These are phyloP conservation scores for Pangasius mekongensis DNA, from an alignment of 2,797 vertebrate species.

Conservation along the genomic window DNA sequence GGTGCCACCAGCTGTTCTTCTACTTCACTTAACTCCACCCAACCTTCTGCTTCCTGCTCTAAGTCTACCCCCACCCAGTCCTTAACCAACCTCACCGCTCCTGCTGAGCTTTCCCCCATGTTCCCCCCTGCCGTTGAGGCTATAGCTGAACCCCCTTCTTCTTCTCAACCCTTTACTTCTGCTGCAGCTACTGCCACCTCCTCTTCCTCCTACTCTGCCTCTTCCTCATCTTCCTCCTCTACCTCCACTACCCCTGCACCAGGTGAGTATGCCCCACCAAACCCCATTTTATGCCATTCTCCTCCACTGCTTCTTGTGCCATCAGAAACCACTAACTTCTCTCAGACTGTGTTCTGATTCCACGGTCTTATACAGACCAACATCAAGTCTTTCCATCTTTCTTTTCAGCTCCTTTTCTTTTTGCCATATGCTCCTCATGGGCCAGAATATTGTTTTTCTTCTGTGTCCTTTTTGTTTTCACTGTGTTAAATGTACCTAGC, in stretches of 20 bases:
- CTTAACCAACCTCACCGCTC: conserved; percentile 39
- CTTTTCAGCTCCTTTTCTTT: background rate
- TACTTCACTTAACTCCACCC: conserved; percentile 74
- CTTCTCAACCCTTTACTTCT: conserved; percentile 78
- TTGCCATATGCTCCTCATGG: background rate
- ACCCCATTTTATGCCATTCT: background rate
- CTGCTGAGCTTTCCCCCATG: conserved; percentile 55
- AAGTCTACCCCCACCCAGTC: conserved; percentile 69
- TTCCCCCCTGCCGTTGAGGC: conserved; percentile 73
- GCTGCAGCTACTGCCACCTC: conserved; percentile 69
- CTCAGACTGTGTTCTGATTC: background rate
- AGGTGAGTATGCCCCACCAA: conserved; percentile 76
- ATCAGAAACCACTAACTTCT: background rate
- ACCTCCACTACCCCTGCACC: conserved; percentile 72
- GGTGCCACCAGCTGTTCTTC: conserved; percentile 67
- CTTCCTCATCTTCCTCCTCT: conserved; percentile 61
- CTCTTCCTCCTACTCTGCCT: conserved; percentile 75
- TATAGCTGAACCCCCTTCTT: conserved; percentile 84
- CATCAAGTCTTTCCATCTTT: background rate
- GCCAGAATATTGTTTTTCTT: background rate
- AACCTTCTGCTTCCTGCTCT: conserved; percentile 67
- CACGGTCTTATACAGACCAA: background rate
- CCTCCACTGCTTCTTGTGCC: background rate
- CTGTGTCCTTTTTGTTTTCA: background rate
- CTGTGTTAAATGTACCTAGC: background rate